phyloP scores from a whole-genome alignment of 1,140 invertebrate genomes.

The Lysiphlebus fabarum region DNA sequence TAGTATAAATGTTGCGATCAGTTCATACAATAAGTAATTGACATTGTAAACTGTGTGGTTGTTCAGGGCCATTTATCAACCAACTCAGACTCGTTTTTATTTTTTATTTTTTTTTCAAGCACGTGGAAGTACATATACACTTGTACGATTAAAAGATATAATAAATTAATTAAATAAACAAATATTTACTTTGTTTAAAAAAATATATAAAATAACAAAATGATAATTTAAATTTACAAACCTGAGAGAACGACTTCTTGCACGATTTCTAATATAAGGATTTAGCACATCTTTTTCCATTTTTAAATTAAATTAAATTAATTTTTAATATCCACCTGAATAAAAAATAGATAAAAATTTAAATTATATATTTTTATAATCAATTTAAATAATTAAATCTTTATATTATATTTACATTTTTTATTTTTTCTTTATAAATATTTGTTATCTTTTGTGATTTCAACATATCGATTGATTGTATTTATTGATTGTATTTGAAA shows the following conservation, averaged over 20 bases:
- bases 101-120: slow-evolving; percentile 14
- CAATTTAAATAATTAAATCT: no score
- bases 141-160: no score
- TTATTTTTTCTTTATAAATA: no score
- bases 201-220: not conserved
- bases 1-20: slow-evolving; percentile 12
- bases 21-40: slow-evolving; percentile 30
- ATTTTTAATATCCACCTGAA: not conserved
- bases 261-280: slow-evolving; percentile 13
- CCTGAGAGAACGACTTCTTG: slow-evolving; percentile 20
- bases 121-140: slow-evolving; percentile 6
- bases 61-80: slow-evolving; percentile 28
- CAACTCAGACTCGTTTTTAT: slow-evolving; percentile 9
- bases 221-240: slow-evolving; percentile 2
- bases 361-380: no score
- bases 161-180: not conserved
- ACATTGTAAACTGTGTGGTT: slow-evolving; percentile 30
- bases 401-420: no score
- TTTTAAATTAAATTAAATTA: slow-evolving; percentile 8
- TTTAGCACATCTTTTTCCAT: slow-evolving; percentile 23
- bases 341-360: no score
- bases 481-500: not conserved
- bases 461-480: not conserved
- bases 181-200: not conserved
- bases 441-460: not conserved